Evolutionary conservation across 2,888 invertebrate genomes (phyloP), one percentile per base, ranked within the genome.

Genomic region (Pogonocherus hispidulus): DNA sequence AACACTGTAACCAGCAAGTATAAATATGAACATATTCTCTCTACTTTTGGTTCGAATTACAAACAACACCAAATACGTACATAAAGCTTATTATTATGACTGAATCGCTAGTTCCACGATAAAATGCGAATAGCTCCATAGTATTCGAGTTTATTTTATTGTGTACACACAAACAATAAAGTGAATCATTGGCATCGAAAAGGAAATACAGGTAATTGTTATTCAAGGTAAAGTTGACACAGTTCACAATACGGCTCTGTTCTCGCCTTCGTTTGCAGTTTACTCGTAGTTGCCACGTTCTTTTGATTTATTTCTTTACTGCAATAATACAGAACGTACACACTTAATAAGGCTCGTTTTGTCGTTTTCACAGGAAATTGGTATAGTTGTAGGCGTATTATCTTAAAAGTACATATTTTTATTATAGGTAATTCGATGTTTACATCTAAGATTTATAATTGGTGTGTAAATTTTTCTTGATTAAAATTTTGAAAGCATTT

Each of bases 221-320:
- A 83, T 84, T 84, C 84, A 84, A 84, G 84, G 84, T 82, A 78
- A 82, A 79, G 79, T 80, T 81, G 83, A 81, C 82, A 82, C 79
- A 82, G 77, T 82, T 83, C 71, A 73, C 70, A 72, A 57, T 70
- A 66, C 67, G 65, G 72, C 65, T 65, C 64, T 67, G 63, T 75
- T 75, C 69, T 74, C 70, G 70, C 72, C 70, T 69, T 66, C 67
- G 49, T 37, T 64, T 18, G 47, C 46, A 44, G 41, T 52, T n/a
- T n/a, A n/a, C n/a, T n/a, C n/a, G n/a, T 49, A 37, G 52, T 27
- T 55, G 46, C 46, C 60, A 44, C 19, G 47, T 27, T 35, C 37
- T 52, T 52, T 44, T 55, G 55, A 63, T 63, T 55, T 55, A 55
- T 55, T 47, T 41, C 46, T 44, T 46, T 47, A 63, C 19, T 27